Evolutionary conservation across 2,888 invertebrate genomes (phyloP).

Genomic region (Ophion costatus): DNA sequence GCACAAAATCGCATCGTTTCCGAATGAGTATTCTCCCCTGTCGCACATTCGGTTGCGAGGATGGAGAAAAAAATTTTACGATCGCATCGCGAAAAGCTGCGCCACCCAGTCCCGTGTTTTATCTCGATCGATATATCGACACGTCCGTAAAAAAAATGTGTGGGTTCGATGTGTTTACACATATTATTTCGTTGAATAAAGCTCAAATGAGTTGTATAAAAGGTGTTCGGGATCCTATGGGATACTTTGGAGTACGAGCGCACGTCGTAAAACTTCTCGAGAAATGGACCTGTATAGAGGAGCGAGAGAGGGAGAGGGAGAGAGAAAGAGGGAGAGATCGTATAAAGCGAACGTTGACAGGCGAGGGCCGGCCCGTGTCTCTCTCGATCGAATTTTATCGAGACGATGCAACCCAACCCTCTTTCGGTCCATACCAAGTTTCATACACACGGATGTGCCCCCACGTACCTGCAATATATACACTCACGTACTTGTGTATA

Average conservation of each 20-base stretch:
- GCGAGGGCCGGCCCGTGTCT: conserved; percentile 34
- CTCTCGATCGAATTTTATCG: conserved; percentile 65
- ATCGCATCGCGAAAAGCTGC: too few relatives aligned
- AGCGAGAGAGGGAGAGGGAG: not conserved
- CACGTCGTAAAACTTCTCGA: conserved; percentile 56
- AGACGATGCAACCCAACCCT: conserved; percentile 41
- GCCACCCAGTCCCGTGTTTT: too few relatives aligned
- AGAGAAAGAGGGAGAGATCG: not conserved
- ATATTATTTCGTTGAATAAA: conserved; percentile 37
- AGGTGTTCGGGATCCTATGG: conserved; percentile 15
- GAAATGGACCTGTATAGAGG: conserved; percentile 51
- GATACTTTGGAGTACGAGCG: conserved; percentile 21
- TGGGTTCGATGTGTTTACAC: not conserved
- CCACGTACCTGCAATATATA: conserved; percentile 1
- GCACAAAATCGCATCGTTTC: too few relatives aligned
- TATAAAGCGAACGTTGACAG: conserved; percentile 35
- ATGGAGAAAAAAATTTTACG: too few relatives aligned
- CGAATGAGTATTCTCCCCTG: too few relatives aligned
- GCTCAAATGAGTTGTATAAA: conserved; percentile 47
- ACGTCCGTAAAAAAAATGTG: conserved; percentile 2
- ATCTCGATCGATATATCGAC: not conserved
- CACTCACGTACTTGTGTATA: conserved; percentile 5
- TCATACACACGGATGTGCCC: not conserved
- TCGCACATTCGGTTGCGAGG: too few relatives aligned
- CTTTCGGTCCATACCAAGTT: conserved; percentile 6